These are phyloP conservation scores for Drosophila insularis DNA, from an alignment of 1,140 invertebrate genomes.

Conservation along the genomic window DNA sequence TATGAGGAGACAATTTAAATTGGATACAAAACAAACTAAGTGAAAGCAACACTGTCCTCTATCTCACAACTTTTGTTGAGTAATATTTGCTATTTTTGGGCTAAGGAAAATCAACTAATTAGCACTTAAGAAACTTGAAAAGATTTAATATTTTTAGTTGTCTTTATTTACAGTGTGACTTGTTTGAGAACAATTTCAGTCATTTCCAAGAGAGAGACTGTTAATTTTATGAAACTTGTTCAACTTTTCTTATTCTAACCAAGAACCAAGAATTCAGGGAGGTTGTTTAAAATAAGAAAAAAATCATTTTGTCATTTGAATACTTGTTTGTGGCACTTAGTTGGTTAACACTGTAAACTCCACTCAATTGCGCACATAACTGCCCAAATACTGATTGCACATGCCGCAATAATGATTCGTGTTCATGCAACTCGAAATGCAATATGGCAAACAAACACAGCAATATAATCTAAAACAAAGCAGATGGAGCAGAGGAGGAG, in stretches of 20 bases:
- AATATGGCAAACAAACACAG: constrained; percentile 87
- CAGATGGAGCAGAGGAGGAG: not conserved
- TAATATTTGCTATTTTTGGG: not conserved
- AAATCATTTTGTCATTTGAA: not conserved
- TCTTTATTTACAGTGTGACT: not conserved
- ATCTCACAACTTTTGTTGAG: not conserved
- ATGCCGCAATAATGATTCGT: constrained; percentile 87
- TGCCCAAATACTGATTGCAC: constrained; percentile 86
- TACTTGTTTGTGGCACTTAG: not conserved
- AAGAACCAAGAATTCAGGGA: too few species aligned
- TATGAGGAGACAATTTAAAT: not conserved
- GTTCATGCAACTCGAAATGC: constrained; percentile 85
- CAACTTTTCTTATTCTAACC: too few species aligned
- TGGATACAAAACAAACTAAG: not conserved
- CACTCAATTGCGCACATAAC: constrained; percentile 77
- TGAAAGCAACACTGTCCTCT: not conserved
- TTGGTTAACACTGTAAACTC: not conserved
- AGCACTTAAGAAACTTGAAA: not conserved
- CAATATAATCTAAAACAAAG: constrained; percentile 84
- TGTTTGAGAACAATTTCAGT: too few species aligned
- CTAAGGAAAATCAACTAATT: not conserved
- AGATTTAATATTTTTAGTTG: not conserved
- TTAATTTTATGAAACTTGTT: too few species aligned
- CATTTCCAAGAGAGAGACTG: too few species aligned
- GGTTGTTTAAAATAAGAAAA: not conserved